These are phyloP conservation scores for Sebastes variabilis DNA, from an alignment of 2,797 vertebrate genomes.

Conservation along the genomic window DNA sequence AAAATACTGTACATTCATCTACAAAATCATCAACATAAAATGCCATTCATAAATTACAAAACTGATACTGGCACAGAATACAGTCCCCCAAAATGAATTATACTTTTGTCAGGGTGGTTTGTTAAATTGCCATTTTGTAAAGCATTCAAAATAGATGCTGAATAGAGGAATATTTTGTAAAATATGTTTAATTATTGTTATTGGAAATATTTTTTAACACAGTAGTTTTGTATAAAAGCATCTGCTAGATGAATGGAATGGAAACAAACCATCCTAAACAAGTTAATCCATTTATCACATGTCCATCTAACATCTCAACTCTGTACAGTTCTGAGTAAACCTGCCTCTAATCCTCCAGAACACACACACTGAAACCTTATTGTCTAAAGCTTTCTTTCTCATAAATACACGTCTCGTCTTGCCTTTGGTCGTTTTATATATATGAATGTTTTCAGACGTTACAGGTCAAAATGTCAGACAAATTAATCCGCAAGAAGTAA, in stretches of 20 bases:
- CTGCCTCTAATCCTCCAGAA: not conserved
- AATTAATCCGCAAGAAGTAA: not conserved
- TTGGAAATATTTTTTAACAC: not conserved
- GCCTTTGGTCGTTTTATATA: slow-evolving; percentile 40
- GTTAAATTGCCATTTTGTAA: not conserved
- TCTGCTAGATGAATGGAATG: not conserved
- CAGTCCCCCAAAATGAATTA: slow-evolving; percentile 10
- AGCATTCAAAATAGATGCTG: not conserved
- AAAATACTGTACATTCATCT: slow-evolving; percentile 9
- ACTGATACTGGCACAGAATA: slow-evolving; percentile 43
- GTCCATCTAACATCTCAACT: slow-evolving; percentile 6
- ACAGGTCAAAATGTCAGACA: not conserved
- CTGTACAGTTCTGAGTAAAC: slow-evolving; percentile 17
- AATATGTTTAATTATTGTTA: not conserved
- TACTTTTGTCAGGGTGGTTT: not conserved
- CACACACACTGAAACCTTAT: slow-evolving; percentile 17
- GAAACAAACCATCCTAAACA: slow-evolving; percentile 6
- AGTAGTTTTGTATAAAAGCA: not conserved
- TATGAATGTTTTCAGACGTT: not conserved
- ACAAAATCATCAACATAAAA: slow-evolving; percentile 28
- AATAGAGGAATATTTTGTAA: not conserved
- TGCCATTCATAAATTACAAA: not conserved
- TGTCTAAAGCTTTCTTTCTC: not conserved
- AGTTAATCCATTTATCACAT: slow-evolving; percentile 22
- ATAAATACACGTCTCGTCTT: slow-evolving; percentile 1